These are phyloP conservation scores for Heliangelus exortis DNA, from an alignment of 2,797 vertebrate species.

Conservation along the genomic window DNA sequence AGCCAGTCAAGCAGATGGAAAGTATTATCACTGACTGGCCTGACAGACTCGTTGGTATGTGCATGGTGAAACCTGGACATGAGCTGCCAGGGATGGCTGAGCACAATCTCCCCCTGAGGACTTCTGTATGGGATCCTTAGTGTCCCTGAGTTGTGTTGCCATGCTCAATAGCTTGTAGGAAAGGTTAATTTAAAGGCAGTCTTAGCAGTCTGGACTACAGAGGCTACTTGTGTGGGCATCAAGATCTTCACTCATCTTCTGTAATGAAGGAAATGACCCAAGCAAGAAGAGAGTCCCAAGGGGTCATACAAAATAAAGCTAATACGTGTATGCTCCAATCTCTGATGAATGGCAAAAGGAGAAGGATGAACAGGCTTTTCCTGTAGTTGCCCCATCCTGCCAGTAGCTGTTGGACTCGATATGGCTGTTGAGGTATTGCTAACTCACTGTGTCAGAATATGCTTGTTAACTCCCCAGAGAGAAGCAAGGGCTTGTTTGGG, in stretches of 20 bases:
- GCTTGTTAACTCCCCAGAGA: neutral
- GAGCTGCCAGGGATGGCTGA: conserved; percentile 4
- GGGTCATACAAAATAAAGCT: neutral
- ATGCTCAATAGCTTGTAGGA: neutral
- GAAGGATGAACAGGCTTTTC: neutral
- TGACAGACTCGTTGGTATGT: neutral
- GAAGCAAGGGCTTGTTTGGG: neutral
- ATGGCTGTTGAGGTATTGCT: neutral
- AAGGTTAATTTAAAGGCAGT: neutral
- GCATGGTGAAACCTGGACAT: neutral
- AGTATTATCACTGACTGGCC: neutral
- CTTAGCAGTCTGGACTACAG: neutral
- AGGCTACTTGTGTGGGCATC: neutral
- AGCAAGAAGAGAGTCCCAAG: neutral
- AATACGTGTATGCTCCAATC: neutral
- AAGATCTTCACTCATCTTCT: neutral
- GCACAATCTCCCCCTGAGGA: neutral
- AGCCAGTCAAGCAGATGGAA: neutral
- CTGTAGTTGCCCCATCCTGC: neutral
- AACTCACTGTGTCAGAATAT: neutral
- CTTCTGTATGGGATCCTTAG: conserved; percentile 3
- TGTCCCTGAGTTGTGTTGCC: neutral
- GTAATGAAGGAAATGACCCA: neutral
- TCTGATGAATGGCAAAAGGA: neutral
- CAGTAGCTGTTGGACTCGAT: neutral